Percentiles rank a stretch among this genome's conserved stretches.
These are phyloP conservation scores for Anneissia japonica DNA, from an alignment of 35 echinoderm and acorn worm species.

Conservation along the genomic window DNA sequence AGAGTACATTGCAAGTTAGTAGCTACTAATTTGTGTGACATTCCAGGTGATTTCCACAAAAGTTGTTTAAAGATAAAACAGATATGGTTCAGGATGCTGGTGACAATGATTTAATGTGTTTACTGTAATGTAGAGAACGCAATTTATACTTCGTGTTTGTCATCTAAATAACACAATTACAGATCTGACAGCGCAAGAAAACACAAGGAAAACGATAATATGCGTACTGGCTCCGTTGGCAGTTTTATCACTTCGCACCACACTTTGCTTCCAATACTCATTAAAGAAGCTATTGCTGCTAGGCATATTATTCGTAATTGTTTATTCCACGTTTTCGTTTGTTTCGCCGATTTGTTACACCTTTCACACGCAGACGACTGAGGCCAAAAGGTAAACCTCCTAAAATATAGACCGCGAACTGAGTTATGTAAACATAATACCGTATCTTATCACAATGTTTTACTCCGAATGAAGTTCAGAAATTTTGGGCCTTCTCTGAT, in stretches of 20 bases:
- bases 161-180: not conserved
- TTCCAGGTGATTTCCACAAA: not conserved
- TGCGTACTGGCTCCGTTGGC: not conserved
- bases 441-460: no score
- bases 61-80: not conserved
- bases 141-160: not conserved
- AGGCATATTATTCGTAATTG: not conserved
- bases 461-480: no score
- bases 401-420: no score
- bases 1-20: no score
- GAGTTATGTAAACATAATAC: no score
- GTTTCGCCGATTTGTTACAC: no score
- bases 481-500: no score
- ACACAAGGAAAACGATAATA: not conserved
- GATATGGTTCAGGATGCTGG: not conserved
- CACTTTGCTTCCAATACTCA: not conserved
- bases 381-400: no score
- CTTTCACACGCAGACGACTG: no score
- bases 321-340: not conserved
- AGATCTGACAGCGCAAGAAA: not conserved
- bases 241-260: not conserved
- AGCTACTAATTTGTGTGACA: no score
- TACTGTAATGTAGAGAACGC: not conserved
- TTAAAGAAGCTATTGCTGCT: no score
- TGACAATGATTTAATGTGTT: not conserved